Evolutionary conservation across 2,113 vertebrate genomes (phyloP).

Genomic region (Alexandromys fortis): DNA sequence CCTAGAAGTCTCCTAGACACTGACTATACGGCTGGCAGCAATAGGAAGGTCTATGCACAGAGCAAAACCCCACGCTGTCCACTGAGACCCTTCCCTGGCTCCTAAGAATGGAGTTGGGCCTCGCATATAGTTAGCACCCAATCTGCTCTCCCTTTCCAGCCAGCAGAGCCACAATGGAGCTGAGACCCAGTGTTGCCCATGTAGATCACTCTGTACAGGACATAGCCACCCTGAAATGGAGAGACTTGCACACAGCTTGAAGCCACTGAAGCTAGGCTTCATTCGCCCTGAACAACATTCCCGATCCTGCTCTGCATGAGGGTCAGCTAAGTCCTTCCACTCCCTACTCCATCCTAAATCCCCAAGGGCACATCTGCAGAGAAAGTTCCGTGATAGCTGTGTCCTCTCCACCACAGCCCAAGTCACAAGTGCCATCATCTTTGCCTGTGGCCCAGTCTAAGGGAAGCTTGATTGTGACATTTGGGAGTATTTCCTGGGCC

Average conservation of each 20-base stretch:
- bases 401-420: neutral
- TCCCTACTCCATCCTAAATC: neutral
- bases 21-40: neutral
- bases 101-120: neutral
- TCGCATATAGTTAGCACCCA: neutral
- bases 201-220: neutral
- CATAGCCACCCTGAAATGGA: neutral
- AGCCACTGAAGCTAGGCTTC: neutral
- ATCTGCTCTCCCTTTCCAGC: no score
- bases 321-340: neutral
- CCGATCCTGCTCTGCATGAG: neutral
- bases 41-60: neutral
- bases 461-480: neutral
- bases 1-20: neutral
- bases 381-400: neutral
- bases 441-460: neutral
- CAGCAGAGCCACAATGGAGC: neutral
- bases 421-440: fast-evolving
- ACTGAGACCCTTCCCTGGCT: neutral
- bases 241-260: neutral
- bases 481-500: neutral
- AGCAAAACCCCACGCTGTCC: neutral
- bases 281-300: neutral
- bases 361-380: neutral
- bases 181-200: neutral